A percentile compares a stretch with the other conserved stretches of the same genome.
These are phyloP conservation scores for Pocota personata DNA, from an alignment of 2,888 invertebrate genomes.

Conservation along the genomic window DNA sequence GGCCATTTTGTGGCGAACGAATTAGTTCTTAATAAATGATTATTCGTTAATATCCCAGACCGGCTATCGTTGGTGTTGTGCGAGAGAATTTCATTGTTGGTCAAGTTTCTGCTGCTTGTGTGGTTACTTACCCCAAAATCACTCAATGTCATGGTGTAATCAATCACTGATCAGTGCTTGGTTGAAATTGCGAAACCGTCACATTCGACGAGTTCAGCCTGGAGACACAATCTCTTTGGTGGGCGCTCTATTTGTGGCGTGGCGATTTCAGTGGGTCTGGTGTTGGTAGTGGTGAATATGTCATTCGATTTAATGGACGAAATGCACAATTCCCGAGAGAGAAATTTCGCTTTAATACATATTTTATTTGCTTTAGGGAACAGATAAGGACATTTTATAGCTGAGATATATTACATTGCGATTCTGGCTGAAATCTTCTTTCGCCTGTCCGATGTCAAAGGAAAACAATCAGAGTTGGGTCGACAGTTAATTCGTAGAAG, in stretches of 20 bases:
- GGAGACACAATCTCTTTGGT: constrained; percentile 28
- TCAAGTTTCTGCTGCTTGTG: neutral
- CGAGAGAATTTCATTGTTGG: neutral
- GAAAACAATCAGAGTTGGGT: neutral
- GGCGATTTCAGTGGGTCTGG: neutral
- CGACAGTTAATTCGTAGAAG: neutral
- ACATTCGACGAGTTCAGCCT: constrained; percentile 16
- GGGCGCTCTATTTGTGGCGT: neutral
- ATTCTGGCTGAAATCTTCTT: neutral
- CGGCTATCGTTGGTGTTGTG: neutral
- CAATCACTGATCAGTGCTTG: constrained; percentile 50
- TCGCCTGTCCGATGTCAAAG: neutral
- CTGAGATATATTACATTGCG: neutral
- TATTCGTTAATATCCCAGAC: constrained; percentile 11
- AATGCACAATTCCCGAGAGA: neutral
- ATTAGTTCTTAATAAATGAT: constrained; percentile 29
- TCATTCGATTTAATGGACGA: constrained; percentile 22
- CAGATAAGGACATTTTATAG: neutral
- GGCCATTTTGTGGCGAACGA: constrained; percentile 11
- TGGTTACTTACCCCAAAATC: constrained; percentile 42
- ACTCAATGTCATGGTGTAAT: constrained; percentile 45
- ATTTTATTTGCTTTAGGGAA: neutral
- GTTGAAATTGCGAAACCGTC: constrained; percentile 37
- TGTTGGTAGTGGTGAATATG: neutral
- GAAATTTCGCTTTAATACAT: neutral